phyloP scores from a whole-genome alignment of 1,140 invertebrate genomes.

The Dendrolimus punctatus region DNA sequence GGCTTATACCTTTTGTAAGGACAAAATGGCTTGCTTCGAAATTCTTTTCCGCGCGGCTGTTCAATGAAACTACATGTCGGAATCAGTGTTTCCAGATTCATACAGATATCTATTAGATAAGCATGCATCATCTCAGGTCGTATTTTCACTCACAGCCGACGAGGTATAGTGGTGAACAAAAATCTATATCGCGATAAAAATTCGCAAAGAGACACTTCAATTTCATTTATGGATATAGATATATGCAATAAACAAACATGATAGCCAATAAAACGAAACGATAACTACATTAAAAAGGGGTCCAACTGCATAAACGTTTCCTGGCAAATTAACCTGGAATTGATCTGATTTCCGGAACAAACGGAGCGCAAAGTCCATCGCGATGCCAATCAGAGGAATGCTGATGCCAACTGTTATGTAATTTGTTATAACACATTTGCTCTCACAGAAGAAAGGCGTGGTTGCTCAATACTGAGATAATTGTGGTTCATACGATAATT shows the following conservation, averaged over 20 bases:
- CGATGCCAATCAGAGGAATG: constrained; percentile 29
- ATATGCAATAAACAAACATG: not conserved
- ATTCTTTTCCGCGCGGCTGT: not conserved
- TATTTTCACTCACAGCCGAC: no score
- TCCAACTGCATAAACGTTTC: constrained; percentile 23
- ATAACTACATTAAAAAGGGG: constrained; percentile 21
- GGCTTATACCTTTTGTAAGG: no score
- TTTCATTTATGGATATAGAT: no score
- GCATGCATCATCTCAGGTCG: no score
- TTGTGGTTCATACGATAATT: no score
- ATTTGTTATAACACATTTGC: constrained; percentile 17
- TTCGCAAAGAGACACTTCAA: no score
- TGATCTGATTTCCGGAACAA: constrained; percentile 33
- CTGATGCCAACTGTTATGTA: constrained; percentile 17
- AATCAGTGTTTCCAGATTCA: no score
- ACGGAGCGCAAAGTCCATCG: constrained; percentile 26
- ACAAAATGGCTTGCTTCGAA: not conserved
- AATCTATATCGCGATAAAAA: no score
- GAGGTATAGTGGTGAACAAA: no score
- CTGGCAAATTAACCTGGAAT: constrained; percentile 27
- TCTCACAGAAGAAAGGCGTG: no score
- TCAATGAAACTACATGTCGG: not conserved
- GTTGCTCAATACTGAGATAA: no score
- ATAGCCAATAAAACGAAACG: constrained; percentile 24
- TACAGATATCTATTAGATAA: no score